Evolutionary conservation across 2,888 invertebrate genomes (phyloP).

Genomic region (Phania funesta): DNA sequence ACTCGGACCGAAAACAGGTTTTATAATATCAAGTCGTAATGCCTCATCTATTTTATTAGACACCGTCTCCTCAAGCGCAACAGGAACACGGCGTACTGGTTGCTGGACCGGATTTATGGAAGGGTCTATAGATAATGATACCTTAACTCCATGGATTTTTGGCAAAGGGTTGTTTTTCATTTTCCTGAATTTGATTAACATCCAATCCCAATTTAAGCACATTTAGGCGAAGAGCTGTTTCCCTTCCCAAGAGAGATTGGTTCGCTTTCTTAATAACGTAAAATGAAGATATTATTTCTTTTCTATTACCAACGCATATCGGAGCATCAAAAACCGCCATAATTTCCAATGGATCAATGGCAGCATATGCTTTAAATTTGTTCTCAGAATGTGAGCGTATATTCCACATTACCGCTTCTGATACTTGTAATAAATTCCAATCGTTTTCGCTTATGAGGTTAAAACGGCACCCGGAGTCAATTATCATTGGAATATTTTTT

Average conservation of each 20-base stretch:
- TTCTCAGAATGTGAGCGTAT: conserved; percentile 20
- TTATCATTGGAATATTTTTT: not conserved
- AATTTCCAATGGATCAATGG: not conserved
- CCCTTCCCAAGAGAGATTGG: too few species aligned
- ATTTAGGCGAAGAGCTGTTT: conserved; percentile 59
- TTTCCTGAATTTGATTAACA: conserved; percentile 41
- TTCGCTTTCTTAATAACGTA: not conserved
- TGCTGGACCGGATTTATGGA: conserved; percentile 71
- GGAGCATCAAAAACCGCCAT: conserved; percentile 44
- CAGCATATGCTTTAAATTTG: not conserved
- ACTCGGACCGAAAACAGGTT: conserved; percentile 55
- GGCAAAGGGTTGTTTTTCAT: conserved; percentile 45
- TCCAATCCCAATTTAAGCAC: conserved; percentile 53
- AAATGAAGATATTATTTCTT: not conserved
- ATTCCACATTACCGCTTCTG: not conserved
- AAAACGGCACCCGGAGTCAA: not conserved
- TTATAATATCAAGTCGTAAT: conserved; percentile 58
- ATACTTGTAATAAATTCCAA: not conserved
- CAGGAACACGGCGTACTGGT: conserved; percentile 71
- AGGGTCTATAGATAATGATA: conserved; percentile 45
- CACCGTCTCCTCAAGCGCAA: conserved; percentile 69
- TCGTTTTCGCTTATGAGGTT: conserved; percentile 4
- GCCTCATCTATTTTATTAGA: conserved; percentile 65
- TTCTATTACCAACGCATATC: conserved; percentile 1
- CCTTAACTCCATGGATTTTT: conserved; percentile 71